Base-by-base conservation (phyloP, 1,140 invertebrate species). In the Polypedilum vanderplanki region DNA sequence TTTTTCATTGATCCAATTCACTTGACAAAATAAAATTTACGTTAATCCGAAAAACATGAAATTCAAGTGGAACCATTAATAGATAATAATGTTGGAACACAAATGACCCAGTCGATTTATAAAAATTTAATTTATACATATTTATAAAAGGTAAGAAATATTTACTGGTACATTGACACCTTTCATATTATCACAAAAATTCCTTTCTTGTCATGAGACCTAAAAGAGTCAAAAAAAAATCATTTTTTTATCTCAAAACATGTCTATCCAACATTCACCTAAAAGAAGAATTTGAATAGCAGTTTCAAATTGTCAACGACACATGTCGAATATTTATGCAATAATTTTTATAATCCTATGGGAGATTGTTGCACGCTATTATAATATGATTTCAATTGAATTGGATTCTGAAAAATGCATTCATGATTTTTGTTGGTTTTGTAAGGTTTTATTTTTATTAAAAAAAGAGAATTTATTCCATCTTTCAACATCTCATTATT, bases 311-410 rank as follows among this genome's bases (percentile, higher is more conserved):
- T 33, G 24, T 33, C 5, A 33, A 5, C 24, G 24, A 33, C 24
- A 33, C 24, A 33, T 33, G 24, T 33, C 24, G 5, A 33, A 5
- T 33, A 33, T 33, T 1, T 33, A 33, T 33, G 24, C 24, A 65
- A 65, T 65, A 65, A 65, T 65, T 20, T n/a, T 65, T n/a, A 65
- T 65, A 17, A 65, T 17, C 64, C 64, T 20, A 65, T 17, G n/a
- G 20, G 20, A n/a, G 20, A n/a, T 65, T 65, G n/a, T 65, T 17
- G 20, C 20, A 20, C 20, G 64, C 20, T 65, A 65, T 65, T 65
- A 65, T 65, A 65, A 65, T 65, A 15, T 65, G 20, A 65, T 65
- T 65, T 65, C n/a, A 65, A 65, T 65, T 17, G n/a, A 65, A 65
- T 65, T 65, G n/a, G n/a, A n/a, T n/a, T n/a, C n/a, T n/a, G 20